Evolutionary conservation across 2,113 vertebrate species (phyloP).

Genomic region (Ia io): DNA sequence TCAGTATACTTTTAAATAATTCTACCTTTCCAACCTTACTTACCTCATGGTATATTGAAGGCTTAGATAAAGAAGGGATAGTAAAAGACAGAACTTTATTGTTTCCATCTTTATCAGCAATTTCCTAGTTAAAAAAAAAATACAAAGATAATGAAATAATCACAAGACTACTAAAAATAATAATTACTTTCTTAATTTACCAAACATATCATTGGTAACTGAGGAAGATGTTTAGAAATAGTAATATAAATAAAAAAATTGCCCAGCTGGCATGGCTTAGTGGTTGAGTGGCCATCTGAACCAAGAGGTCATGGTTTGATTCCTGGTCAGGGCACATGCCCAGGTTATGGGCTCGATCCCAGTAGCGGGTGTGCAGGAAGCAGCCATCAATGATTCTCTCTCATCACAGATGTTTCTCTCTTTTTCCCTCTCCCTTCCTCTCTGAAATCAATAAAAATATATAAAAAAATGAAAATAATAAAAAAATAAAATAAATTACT

Average conservation of each 20-base stretch:
- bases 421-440: no score
- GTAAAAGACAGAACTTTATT: slow-evolving; percentile 97
- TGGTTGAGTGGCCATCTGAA: no score
- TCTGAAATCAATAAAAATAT: not conserved
- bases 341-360: no score
- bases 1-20: slow-evolving; percentile 56
- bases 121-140: slow-evolving; percentile 87
- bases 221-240: slow-evolving; percentile 9
- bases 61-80: slow-evolving; percentile 97
- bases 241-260: not conserved
- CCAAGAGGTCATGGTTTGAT: no score
- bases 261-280: no score
- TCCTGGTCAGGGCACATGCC: no score
- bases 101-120: slow-evolving; percentile 98
- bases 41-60: slow-evolving; percentile 98
- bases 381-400: no score
- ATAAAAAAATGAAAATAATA: slow-evolving; percentile 3
- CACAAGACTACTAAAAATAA: not conserved
- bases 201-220: not conserved
- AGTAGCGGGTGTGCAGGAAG: no score
- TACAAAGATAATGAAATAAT: slow-evolving; percentile 51
- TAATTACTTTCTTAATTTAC: slow-evolving; percentile 41
- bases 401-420: no score
- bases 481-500: not conserved
- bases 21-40: slow-evolving; percentile 67